Evolutionary conservation across 2,797 vertebrate species (phyloP), one percentile per base, ranked within the genome.

Genomic region (Crax fasciolata): DNA sequence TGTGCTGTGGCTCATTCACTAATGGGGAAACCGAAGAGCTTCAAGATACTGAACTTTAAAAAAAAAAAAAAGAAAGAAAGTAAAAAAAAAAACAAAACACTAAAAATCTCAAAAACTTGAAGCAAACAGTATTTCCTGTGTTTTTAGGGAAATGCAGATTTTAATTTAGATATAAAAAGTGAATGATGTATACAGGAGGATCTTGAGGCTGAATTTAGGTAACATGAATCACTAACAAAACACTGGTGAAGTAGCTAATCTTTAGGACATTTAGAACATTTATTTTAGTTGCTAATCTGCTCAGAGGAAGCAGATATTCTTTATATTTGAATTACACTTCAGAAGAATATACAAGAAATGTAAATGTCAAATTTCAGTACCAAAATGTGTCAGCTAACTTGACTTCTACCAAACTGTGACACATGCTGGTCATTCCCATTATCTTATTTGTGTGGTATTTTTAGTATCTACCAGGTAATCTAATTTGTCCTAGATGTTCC

Each of bases 161-260:
- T 96, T 90, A 80, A 90, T 93, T 93, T 95, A 89, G 80, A 91
- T 95, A 83, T 23, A 90, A 75, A 91, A 96, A 66, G 65, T 90
- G 88, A 79, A 95, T 67, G 91, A 75, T 94, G 67, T 51, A 90
- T 83, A 57, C 59, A 46, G 79, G 73, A 68, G 63, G 54, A 86
- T 54, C 77, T 84, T 89, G 67, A 68, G 25, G 38, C 57, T 90
- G 67, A 90, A 62, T 90, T 76, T 92, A 76, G 76, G 61, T 78
- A 89, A 81, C 39, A 80, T 30, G 46, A 96, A 85, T 63, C 51
- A 62, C 66, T 93, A 90, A 92, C 61, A 83, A 87, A 90, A 48
- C 51, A 46, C 30, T 58, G 27, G 58, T 43, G 80, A 67, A 93
- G 79, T 52, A 89, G 70, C 71, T 73, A 75, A 82, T 78, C 41